phyloP scores from a whole-genome alignment of 1,140 invertebrate genomes.

The Trichogramma pretiosum region DNA sequence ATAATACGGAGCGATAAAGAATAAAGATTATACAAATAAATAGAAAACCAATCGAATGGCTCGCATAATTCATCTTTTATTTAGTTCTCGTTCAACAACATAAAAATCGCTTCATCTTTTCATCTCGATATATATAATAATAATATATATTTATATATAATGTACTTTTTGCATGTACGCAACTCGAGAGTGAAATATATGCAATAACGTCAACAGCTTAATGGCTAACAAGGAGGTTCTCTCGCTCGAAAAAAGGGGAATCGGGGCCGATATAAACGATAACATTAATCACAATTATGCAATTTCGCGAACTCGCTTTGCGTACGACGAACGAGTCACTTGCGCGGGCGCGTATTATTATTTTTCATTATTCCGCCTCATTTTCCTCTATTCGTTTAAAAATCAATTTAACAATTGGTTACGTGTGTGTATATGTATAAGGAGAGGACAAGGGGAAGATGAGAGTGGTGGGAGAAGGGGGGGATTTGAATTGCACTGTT shows the following conservation, averaged over 20 bases:
- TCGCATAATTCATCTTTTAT: conserved; percentile 13
- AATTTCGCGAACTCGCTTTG: conserved; percentile 27
- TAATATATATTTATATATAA: conserved; percentile 20
- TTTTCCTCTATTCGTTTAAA: conserved; percentile 32
- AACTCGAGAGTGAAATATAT: conserved; percentile 35
- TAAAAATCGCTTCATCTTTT: no score
- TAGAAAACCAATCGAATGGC: no score
- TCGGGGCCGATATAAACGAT: conserved; percentile 42
- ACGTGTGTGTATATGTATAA: no score
- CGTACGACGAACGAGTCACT: not conserved
- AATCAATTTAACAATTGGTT: conserved; percentile 41
- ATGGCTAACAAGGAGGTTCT: conserved; percentile 32
- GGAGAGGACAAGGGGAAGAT: no score
- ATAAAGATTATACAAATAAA: conserved; percentile 25
- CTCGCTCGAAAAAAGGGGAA: conserved; percentile 22
- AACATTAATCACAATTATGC: conserved; percentile 45
- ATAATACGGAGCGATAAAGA: conserved; percentile 25
- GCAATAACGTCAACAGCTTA: conserved; percentile 46
- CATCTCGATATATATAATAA: no score
- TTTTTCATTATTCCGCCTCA: conserved; percentile 11
- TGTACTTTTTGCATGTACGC: conserved; percentile 16
- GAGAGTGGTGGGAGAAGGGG: no score
- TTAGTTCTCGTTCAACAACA: conserved; percentile 24
- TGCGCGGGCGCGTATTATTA: conserved; percentile 22
- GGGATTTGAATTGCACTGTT: conserved; percentile 46